Base-by-base conservation (phyloP, 2,113 vertebrate species). In the Burhinus bistriatus region DNA sequence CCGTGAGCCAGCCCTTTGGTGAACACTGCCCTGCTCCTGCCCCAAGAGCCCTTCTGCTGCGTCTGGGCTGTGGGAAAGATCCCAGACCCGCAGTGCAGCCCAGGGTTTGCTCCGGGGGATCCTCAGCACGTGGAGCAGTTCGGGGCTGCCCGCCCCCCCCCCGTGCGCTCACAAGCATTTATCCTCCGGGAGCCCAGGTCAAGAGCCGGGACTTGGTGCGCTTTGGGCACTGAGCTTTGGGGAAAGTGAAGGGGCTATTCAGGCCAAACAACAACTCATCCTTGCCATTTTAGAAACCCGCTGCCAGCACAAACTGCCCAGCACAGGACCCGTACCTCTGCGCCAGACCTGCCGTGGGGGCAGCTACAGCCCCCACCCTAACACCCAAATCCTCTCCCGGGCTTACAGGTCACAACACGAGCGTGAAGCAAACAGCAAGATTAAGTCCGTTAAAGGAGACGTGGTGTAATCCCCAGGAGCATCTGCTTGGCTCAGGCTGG, bases 191-290 rank as follows among this genome's bases (percentile, higher is more conserved):
- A 81, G 42, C 42, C 11, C 3, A 15, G 45, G 6, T 34, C 25
- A 34, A 34, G 16, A 62, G n/a, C 29, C 55, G 55, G 57, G 25
- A 42, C 42, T 64, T 1, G 1, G 11, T 0, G 2, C 1, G 2
- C 66, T 36, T 61, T 20, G 42, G 42, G 52, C 10, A 26, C 51
- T 29, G 44, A 82, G 30, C 49, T 73, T 27, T 59, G 47, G 47
- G 26, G 29, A n/a, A 47, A 42, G 26, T 0, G 1, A 72, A 65
- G 22, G 21, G 55, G 18, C 34, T 22, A 11, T 38, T 90, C 40
- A 89, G 22, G 26, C 30, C 54, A 70, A 59, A 11, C 25, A 40
- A 47, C 20, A 38, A 22, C 36, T 72, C 45, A 5, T 32, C 25
- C 45, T 66, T 0, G 0, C 36, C 4, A 2, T 29, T 42, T 80